phyloP scores from a whole-genome alignment of 2,797 vertebrate genomes.

The Poeciliopsis paucimaculata region DNA sequence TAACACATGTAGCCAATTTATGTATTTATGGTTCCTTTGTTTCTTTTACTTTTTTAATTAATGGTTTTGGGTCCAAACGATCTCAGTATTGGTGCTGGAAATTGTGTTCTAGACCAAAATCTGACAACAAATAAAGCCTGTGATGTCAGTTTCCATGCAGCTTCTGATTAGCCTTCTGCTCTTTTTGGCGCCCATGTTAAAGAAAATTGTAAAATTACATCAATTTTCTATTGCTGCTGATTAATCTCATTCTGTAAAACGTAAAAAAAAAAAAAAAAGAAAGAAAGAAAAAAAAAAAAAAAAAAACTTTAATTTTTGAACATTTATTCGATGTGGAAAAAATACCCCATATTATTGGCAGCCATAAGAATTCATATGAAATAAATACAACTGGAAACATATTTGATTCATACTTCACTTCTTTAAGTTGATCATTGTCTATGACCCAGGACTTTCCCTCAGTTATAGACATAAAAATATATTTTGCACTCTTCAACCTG shows the following conservation, averaged over 20 bases:
- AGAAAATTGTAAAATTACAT: background rate
- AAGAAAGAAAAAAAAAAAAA: background rate
- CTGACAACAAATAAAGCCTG: constrained; percentile 69
- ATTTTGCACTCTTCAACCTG: background rate
- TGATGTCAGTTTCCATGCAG: constrained; percentile 30
- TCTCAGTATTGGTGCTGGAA: constrained; percentile 60
- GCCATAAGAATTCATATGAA: background rate
- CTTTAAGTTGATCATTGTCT: background rate
- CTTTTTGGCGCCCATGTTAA: background rate
- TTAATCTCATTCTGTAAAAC: background rate
- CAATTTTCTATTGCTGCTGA: constrained; percentile 3
- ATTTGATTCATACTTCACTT: background rate
- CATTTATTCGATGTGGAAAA: background rate
- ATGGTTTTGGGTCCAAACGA: constrained; percentile 63
- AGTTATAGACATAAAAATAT: background rate
- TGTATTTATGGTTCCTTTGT: constrained; percentile 74
- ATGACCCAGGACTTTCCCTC: background rate
- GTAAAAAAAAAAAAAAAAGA: background rate
- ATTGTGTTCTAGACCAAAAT: constrained; percentile 50
- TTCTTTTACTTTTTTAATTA: constrained; percentile 43
- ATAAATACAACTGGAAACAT: constrained; percentile 8
- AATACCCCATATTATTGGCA: background rate
- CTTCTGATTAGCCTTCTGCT: background rate
- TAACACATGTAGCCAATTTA: constrained; percentile 63
- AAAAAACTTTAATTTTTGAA: background rate